phyloP scores from a whole-genome alignment of 2,888 invertebrate genomes.

The Anthophora plumipes region DNA sequence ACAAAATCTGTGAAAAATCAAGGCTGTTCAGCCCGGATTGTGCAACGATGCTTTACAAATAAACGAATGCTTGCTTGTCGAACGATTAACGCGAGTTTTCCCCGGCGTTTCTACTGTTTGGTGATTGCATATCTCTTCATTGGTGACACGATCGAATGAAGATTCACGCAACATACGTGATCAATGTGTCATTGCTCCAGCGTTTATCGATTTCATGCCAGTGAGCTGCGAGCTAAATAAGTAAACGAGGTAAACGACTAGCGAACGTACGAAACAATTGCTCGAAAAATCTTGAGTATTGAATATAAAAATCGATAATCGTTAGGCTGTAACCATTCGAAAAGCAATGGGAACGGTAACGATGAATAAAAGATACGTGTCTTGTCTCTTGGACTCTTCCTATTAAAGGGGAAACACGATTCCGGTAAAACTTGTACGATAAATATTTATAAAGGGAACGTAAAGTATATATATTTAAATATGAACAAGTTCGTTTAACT shows the following conservation, averaged over 20 bases:
- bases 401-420: background rate
- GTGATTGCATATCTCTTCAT: background rate
- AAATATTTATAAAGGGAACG: constrained; percentile 12
- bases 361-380: constrained; percentile 21
- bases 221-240: constrained; percentile 49
- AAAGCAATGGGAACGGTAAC: background rate
- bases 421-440: background rate
- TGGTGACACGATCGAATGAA: background rate
- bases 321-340: background rate
- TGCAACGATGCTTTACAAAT: background rate
- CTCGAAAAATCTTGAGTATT: background rate
- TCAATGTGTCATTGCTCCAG: constrained; percentile 75
- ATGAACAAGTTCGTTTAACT: constrained; percentile 7
- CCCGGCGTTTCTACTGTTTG: background rate
- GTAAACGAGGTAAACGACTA: constrained; percentile 50
- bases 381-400: background rate
- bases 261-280: constrained; percentile 21
- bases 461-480: background rate
- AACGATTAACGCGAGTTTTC: background rate
- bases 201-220: constrained; percentile 63
- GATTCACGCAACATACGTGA: constrained; percentile 39
- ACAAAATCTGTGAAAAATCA: background rate
- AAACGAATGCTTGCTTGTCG: background rate
- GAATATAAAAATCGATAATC: constrained; percentile 41
- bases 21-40: background rate